Base-by-base conservation (phyloP, 1,140 invertebrate species). In the Uloborus diversus region DNA sequence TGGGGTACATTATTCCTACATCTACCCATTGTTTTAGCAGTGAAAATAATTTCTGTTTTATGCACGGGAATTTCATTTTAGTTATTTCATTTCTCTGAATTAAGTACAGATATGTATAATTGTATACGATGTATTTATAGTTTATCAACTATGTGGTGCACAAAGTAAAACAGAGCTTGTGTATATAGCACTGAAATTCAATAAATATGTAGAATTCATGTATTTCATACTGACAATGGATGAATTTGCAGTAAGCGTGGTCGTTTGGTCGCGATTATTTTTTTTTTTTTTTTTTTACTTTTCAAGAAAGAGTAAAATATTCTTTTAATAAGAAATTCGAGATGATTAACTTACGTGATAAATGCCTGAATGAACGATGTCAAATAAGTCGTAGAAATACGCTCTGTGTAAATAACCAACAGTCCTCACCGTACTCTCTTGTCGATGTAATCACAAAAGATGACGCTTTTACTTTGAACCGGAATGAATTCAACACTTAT, bases 121-220 rank as follows among this genome's bases (percentile, higher is more conserved):
- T 42, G 61, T 23, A 47, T 28, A 30, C 56, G 23, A 28, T 13
- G 28, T 28, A 59, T 33, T 13, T 28, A 7, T 28, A 42, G 37
- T 42, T 42, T 42, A 42, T 42, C 64, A 53, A 75, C n/a, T 64
- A 56, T 71, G 35, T 75, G 69, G 71, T 75, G 71, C 71, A 75
- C 71, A 75, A 75, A 75, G 71, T 75, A 75, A n/a, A 49, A 53
- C 71, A 64, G 71, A 75, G 71, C 71, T 75, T 75, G 71, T 75
- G 71, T 75, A 75, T 51, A 75, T 75, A 75, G 59, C 71, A 11
- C 37, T 30, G 11, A 73, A 73, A 9, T 20, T 57, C 25, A 73
- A 47, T 47, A 25, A 23, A 73, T 61, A 73, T 73, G 59, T 47
- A 17, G 30, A 70, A 27, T 30, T 56, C 49, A 57, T 70, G 20